phyloP scores from a whole-genome alignment of 2,888 invertebrate species.

The Synanthedon andrenaeformis region DNA sequence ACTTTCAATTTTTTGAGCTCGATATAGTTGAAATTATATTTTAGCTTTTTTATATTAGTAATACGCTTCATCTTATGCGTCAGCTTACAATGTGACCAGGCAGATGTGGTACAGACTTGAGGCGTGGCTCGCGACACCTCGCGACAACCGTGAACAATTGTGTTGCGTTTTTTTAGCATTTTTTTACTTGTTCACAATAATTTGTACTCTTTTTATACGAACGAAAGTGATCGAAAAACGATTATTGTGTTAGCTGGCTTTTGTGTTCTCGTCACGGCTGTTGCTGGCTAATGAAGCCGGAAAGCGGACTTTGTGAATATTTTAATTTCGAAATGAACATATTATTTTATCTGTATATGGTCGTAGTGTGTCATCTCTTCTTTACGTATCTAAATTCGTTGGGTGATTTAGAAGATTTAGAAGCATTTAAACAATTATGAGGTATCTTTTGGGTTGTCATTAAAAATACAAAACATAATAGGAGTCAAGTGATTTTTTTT shows the following conservation, averaged over 20 bases:
- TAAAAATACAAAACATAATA: no score
- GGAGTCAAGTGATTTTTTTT: no score
- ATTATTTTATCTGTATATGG: no score
- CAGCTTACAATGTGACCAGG: not conserved
- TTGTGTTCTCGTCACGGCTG: constrained; percentile 25
- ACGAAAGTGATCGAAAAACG: constrained; percentile 54
- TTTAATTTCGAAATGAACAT: constrained; percentile 10
- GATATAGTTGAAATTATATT: no score
- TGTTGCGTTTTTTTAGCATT: constrained; percentile 50
- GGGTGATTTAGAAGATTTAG: no score
- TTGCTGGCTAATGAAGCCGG: constrained; percentile 15
- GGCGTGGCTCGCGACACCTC: constrained; percentile 9
- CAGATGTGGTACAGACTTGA: not conserved
- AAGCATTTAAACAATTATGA: no score
- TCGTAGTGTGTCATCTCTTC: no score
- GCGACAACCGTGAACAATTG: constrained; percentile 48
- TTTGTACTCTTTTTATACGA: constrained; percentile 26
- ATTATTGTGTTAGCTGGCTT: constrained; percentile 37
- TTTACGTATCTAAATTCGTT: no score
- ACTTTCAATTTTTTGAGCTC: no score
- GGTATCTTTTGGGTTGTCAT: no score
- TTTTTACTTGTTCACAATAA: constrained; percentile 22
- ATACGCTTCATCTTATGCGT: not conserved
- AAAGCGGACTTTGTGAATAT: constrained; percentile 16
- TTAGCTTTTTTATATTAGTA: not conserved